phyloP scores from a whole-genome alignment of 2,797 vertebrate species.

The Neosilurus hyrtlii region DNA sequence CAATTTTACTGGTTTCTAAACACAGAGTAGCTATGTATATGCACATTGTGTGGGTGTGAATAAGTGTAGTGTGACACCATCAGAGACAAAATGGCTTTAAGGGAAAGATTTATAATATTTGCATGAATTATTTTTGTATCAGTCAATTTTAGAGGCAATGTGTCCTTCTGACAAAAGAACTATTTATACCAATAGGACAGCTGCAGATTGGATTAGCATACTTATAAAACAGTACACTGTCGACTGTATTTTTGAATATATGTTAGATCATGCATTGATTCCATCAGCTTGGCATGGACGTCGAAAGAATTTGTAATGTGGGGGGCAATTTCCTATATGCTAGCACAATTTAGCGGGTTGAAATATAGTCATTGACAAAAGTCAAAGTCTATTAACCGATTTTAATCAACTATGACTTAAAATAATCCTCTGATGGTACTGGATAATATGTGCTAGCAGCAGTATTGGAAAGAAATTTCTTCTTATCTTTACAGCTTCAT shows the following conservation, averaged over 20 bases:
- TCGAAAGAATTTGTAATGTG: too few species aligned
- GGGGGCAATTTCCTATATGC: too few species aligned
- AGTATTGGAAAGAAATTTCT: too few species aligned
- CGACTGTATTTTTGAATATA: neutral
- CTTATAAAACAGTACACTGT: constrained; percentile 59
- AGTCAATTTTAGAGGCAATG: constrained; percentile 70
- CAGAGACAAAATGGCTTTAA: constrained; percentile 66
- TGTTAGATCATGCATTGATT: constrained; percentile 59
- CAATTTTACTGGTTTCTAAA: constrained; percentile 22
- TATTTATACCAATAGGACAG: constrained; percentile 80
- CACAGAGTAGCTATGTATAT: neutral
- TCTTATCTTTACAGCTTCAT: too few species aligned
- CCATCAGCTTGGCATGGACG: constrained; percentile 35
- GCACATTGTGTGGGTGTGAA: constrained; percentile 25
- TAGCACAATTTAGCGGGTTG: too few species aligned
- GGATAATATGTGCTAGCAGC: too few species aligned
- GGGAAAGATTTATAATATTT: constrained; percentile 70
- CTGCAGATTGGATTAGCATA: constrained; percentile 73
- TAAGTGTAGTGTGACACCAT: constrained; percentile 52
- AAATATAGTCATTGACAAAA: too few species aligned
- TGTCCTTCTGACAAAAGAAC: constrained; percentile 74
- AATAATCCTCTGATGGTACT: too few species aligned
- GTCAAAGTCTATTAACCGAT: too few species aligned
- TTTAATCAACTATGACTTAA: too few species aligned
- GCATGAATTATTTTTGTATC: constrained; percentile 73